Conservation (phyloP, 1,140 invertebrate genomes). For the Drosophila kohkoa region DNA sequence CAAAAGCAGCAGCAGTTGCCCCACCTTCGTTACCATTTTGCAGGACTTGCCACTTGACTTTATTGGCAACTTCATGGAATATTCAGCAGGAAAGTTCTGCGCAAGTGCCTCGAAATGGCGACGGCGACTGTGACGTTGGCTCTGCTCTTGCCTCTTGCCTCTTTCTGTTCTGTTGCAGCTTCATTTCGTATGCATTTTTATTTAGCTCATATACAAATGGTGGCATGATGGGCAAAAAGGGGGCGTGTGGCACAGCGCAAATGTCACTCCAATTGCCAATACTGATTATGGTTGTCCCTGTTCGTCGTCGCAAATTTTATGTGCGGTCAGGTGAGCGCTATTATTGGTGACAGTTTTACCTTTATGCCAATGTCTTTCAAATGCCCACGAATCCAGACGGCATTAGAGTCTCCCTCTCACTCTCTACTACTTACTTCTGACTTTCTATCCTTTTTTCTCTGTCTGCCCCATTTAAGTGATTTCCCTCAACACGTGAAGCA, state of each 20-base stretch:
- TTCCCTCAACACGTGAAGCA: slow-evolving; percentile 58
- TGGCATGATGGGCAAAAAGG: slow-evolving; percentile 31
- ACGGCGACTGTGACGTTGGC: slow-evolving; percentile 19
- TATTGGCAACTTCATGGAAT: slow-evolving; percentile 84
- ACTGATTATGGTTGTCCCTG: slow-evolving; percentile 68
- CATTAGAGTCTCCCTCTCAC: slow-evolving; percentile 3
- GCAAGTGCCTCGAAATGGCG: slow-evolving; percentile 67
- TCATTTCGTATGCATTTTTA: slow-evolving; percentile 84
- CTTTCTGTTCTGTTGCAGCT: slow-evolving; percentile 25
- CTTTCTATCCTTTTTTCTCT: not conserved
- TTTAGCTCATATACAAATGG: slow-evolving; percentile 83
- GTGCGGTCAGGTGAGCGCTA: slow-evolving; percentile 70
- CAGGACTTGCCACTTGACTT: slow-evolving; percentile 80
- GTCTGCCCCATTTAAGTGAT: slow-evolving; percentile 60
- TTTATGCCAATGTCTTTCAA: slow-evolving; percentile 66
- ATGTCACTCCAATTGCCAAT: slow-evolving; percentile 80
- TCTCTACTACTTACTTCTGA: not conserved
- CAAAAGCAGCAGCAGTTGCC: slow-evolving; percentile 12
- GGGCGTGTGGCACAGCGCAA: slow-evolving; percentile 23
- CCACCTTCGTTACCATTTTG: slow-evolving; percentile 21
- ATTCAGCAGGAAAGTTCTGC: slow-evolving; percentile 75
- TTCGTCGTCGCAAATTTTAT: slow-evolving; percentile 60
- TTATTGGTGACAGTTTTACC: slow-evolving; percentile 81
- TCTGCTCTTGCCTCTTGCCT: not conserved
- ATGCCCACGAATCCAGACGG: slow-evolving; percentile 40